phyloP scores from a whole-genome alignment of 2,797 vertebrate species.

The Coranthus polyacanthus region DNA sequence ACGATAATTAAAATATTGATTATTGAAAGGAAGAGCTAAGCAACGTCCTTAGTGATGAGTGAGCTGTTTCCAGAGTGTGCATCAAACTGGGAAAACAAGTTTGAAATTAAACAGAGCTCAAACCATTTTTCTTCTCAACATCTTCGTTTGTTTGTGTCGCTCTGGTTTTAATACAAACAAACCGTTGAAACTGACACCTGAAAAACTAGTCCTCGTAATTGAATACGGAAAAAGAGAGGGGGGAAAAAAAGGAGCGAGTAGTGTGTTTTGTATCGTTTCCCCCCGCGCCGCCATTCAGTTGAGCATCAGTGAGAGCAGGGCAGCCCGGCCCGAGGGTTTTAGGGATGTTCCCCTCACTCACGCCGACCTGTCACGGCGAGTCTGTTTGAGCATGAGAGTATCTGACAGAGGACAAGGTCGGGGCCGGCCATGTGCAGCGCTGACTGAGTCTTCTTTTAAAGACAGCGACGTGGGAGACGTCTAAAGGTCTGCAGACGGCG shows the following conservation, averaged over 20 bases:
- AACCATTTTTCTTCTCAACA: too few species aligned
- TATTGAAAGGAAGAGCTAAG: constrained; percentile 5
- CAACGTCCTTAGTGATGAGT: constrained; percentile 1
- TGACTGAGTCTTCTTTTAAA: constrained; percentile 56
- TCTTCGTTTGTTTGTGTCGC: too few species aligned
- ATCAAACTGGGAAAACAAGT: not conserved
- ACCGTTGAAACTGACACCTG: too few species aligned
- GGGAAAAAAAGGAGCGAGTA: too few species aligned
- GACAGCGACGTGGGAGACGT: constrained; percentile 35
- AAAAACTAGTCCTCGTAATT: too few species aligned
- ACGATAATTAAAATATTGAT: constrained; percentile 25
- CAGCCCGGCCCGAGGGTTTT: constrained; percentile 41
- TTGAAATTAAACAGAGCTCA: too few species aligned
- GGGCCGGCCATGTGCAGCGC: constrained; percentile 47
- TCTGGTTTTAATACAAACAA: too few species aligned
- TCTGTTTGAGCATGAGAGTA: constrained; percentile 45
- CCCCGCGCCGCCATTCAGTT: constrained; percentile 2
- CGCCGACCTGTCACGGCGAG: constrained; percentile 45
- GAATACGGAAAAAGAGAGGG: too few species aligned
- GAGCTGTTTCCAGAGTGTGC: too few species aligned
- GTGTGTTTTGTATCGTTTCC: not conserved
- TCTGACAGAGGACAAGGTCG: constrained; percentile 65
- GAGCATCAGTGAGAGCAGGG: constrained; percentile 43
- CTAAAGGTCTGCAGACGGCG: constrained; percentile 37
- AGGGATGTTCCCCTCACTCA: constrained; percentile 66